These are phyloP conservation scores for Pristionchus pacificus DNA, from an alignment of 1,140 invertebrate genomes.

Conservation along the genomic window DNA sequence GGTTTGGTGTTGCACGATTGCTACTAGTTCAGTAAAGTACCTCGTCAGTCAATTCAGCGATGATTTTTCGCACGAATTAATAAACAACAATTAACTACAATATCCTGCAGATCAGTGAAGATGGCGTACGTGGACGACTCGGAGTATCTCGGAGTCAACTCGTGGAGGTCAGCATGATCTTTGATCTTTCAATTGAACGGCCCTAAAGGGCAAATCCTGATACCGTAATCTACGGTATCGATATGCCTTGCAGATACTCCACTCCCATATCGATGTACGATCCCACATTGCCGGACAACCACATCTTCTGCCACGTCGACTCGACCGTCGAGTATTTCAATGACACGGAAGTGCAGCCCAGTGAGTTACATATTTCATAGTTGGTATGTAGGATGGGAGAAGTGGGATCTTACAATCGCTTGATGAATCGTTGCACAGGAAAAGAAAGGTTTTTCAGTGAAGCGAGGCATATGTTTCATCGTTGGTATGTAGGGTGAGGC, in stretches of 20 bases:
- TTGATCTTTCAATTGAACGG: not conserved
- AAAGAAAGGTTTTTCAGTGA: no score
- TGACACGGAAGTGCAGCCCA: conserved; percentile 42
- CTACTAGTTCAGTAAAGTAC: no score
- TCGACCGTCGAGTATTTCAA: conserved; percentile 43
- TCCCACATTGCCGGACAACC: conserved; percentile 29
- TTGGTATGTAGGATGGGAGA: no score
- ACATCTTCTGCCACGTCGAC: conserved; percentile 50
- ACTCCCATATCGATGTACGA: conserved; percentile 40
- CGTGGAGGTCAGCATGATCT: conserved; percentile 34
- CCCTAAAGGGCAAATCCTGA: not conserved
- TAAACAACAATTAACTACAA: not conserved
- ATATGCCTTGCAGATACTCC: not conserved
- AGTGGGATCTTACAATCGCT: no score
- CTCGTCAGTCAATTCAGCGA: no score
- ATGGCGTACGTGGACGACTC: conserved; percentile 38
- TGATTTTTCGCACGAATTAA: no score
- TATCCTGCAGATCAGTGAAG: conserved; percentile 39
- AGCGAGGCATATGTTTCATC: no score
- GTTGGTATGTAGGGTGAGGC: no score
- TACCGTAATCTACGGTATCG: not conserved
- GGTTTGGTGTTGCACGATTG: no score
- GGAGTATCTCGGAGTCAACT: conserved; percentile 31
- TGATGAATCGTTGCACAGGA: no score
- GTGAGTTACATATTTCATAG: no score